Evolutionary conservation across 2,113 vertebrate genomes (phyloP), one percentile per base, ranked within the genome.

Genomic region (Isurus oxyrinchus): DNA sequence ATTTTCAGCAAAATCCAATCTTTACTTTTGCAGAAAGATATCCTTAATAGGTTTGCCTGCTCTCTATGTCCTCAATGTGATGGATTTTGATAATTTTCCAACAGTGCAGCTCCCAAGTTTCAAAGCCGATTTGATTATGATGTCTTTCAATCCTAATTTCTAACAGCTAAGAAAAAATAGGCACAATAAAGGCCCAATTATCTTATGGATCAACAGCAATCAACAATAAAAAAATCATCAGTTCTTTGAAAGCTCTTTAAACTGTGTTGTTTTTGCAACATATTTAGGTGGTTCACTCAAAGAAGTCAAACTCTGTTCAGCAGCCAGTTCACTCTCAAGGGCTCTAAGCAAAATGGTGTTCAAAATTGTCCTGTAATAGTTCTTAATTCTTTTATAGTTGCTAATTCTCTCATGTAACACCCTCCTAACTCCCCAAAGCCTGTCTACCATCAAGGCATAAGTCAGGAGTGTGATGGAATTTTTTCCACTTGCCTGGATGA

Each of bases 1-100:
- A 94, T 94, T 63, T 94, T 63, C 90, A 63, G 90, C 35, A 94
- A 93, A 94, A 94, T 95, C 66, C 94, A 95, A 95, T 95, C 67
- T 69, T 72, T 95, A 55, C 25, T 95, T 55, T 69, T 55, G 40
- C 66, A 95, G 94, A 53, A 72, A 35, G 67, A 95, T 95, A 69
- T 49, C 94, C 53, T 69, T 55, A 95, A 72, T 69, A 95, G 25
- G 8, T 95, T 94, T 94, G 35, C 90, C n/a, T n/a, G 90, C 90
- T 63, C 90, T 66, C 61, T 61, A 94, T 94, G 59, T 94, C 59
- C 35, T 63, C 90, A 11, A 19, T 94, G 90, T 94, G 90, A 94
- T 94, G 90, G 90, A 94, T 63, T 94, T 94, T 94, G 59, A 94
- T 94, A 63, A 94, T 94, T 94, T 94, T 63, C 90, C 90, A 63